phyloP scores from a whole-genome alignment of 2,888 invertebrate species.

The Epiblema foenella region DNA sequence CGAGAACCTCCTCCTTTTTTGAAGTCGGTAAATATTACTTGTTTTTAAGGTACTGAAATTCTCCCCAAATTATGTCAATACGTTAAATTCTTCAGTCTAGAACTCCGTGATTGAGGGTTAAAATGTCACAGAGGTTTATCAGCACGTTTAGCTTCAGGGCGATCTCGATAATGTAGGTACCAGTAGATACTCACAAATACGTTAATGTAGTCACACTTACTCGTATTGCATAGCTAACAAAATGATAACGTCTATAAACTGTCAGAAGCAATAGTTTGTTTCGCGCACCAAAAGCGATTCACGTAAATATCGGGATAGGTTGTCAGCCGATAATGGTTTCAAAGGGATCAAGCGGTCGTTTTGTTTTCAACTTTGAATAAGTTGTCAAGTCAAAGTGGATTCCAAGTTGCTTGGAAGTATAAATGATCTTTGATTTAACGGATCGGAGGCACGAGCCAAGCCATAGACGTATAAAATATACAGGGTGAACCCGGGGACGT shows the following conservation, averaged over 20 bases:
- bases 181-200: conserved; percentile 2
- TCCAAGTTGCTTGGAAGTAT: conserved; percentile 27
- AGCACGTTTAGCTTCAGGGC: conserved; percentile 15
- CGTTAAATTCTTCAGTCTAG: too few species aligned
- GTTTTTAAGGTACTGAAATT: neutral
- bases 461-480: neutral
- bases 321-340: conserved; percentile 37
- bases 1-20: too few species aligned
- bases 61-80: neutral
- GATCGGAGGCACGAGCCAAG: too few species aligned
- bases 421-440: conserved; percentile 28
- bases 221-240: conserved; percentile 21
- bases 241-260: conserved; percentile 38
- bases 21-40: too few species aligned
- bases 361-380: conserved; percentile 40
- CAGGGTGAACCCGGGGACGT: neutral
- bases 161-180: conserved; percentile 13
- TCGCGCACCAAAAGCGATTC: conserved; percentile 27
- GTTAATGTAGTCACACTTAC: conserved; percentile 12
- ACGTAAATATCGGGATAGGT: conserved; percentile 36
- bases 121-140: conserved; percentile 12
- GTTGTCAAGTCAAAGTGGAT: conserved; percentile 37
- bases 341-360: conserved; percentile 39
- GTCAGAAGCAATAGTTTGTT: conserved; percentile 38
- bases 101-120: conserved; percentile 1